These are phyloP conservation scores for Drosophila insularis DNA, from an alignment of 1,140 invertebrate species.

Conservation along the genomic window DNA sequence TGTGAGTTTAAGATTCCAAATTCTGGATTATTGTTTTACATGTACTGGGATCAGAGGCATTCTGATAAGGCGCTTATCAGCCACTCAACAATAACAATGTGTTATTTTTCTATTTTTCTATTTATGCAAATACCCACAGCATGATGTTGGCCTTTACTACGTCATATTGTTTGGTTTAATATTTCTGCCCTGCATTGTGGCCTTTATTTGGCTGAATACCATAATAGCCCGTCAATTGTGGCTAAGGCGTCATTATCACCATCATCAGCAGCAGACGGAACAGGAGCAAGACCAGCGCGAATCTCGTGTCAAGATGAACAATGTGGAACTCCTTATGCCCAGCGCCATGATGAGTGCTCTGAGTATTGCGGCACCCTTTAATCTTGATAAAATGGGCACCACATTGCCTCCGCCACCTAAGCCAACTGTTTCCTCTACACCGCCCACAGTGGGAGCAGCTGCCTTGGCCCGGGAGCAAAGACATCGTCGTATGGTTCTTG, in stretches of 20 bases:
- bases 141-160: slow-evolving; percentile 71
- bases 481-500: slow-evolving; percentile 84
- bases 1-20: slow-evolving; percentile 39
- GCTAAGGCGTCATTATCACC: slow-evolving; percentile 61
- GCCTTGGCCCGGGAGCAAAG: slow-evolving; percentile 72
- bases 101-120: slow-evolving; percentile 10
- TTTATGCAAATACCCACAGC: slow-evolving; percentile 55
- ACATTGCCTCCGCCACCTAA: neutral
- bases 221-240: slow-evolving; percentile 84
- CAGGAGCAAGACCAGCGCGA: slow-evolving; percentile 28
- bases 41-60: slow-evolving; percentile 11
- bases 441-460: slow-evolving; percentile 8
- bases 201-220: slow-evolving; percentile 84
- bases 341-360: slow-evolving; percentile 48
- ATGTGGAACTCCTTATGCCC: slow-evolving; percentile 46
- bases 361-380: slow-evolving; percentile 50
- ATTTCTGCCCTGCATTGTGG: slow-evolving; percentile 83
- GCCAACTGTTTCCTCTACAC: neutral
- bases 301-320: neutral
- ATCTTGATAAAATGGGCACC: slow-evolving; percentile 1
- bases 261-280: slow-evolving; percentile 36
- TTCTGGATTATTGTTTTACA: slow-evolving; percentile 5
- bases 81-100: slow-evolving; percentile 30
- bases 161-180: slow-evolving; percentile 83
- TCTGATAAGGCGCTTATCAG: slow-evolving; percentile 47